Evolutionary conservation across 2,888 invertebrate genomes (phyloP), one percentile per base, ranked within the genome.

Genomic region (Drosophila pseudotakahashii): DNA sequence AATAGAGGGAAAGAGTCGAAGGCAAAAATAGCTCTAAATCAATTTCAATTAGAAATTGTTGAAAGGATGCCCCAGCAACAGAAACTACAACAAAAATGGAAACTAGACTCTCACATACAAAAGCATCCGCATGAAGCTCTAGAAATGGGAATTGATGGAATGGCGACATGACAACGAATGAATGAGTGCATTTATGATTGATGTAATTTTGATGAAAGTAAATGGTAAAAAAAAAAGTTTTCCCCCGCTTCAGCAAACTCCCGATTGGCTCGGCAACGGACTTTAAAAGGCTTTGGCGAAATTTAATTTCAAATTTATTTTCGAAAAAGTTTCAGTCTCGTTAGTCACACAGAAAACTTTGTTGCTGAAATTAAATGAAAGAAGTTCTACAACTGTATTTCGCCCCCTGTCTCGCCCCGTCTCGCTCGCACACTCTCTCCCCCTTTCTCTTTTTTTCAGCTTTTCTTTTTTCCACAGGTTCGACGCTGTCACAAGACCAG

Each of bases 151-250:
- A 77, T 69, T 75, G 77, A 82, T 85, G 75, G 70, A 79, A 82
- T 79, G 52, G 44, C 48, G 51, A 61, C 62, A 55, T 76, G 70
- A 70, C 64, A 66, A 54, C 70, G 48, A 37, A 58, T 69, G 79
- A 84, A 77, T 77, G 74, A 87, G 85, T 88, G 86, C 83, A 88
- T 76, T 84, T 81, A 87, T 85, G 88, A 84, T 84, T 88, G 88
- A 84, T 83, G 88, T 79, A 76, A 79, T 85, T 84, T 85, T 86
- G 81, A 85, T 79, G 81, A 88, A 86, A 86, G 76, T 76, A 85
- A 45, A 76, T 82, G 62, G 37, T 41, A 51, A 72, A 69, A 34
- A 34, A 34, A 34, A 51, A 69, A 60, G 60, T 69, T 69, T 59
- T 59, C 50, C 50, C 48, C 37, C 23, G 6, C 19, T 19, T 0